Percentiles rank a stretch among this genome's conserved stretches.
Evolutionary conservation across 2,797 vertebrate species (phyloP).

Genomic region (Crax fasciolata): DNA sequence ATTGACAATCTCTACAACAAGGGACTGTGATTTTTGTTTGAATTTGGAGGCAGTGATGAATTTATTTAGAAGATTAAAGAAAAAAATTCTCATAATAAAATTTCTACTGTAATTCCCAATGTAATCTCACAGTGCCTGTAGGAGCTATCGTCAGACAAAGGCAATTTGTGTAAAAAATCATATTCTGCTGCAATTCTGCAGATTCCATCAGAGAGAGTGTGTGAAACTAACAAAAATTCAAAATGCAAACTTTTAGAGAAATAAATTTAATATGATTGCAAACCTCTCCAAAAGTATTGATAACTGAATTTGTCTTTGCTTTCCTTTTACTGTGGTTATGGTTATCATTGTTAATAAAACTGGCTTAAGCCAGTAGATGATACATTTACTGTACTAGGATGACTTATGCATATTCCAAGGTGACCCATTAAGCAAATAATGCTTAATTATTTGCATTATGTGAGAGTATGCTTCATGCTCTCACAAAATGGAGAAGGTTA

Average conservation of each 20-base stretch:
- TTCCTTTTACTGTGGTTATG: background rate
- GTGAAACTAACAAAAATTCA: background rate
- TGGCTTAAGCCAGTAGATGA: slow-evolving; percentile 15
- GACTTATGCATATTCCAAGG: slow-evolving; percentile 19
- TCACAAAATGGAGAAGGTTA: slow-evolving; percentile 13
- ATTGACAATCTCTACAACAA: background rate
- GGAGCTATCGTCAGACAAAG: background rate
- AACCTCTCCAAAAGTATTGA: background rate
- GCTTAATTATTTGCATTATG: background rate
- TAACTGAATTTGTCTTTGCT: slow-evolving; percentile 24
- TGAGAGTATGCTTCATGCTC: background rate
- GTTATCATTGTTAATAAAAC: slow-evolving; percentile 59
- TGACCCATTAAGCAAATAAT: slow-evolving; percentile 19
- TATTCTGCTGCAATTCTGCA: background rate
- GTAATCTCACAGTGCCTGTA: background rate
- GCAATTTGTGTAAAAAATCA: background rate
- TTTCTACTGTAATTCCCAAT: background rate
- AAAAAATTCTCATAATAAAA: background rate
- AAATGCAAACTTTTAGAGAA: background rate
- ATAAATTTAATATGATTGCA: background rate
- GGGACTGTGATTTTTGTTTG: background rate
- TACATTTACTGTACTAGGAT: slow-evolving; percentile 30
- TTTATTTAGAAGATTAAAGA: background rate
- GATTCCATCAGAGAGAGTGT: background rate
- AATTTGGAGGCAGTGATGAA: background rate